These are phyloP conservation scores for Nothocercus nigrocapillus DNA, from an alignment of 2,113 vertebrate genomes.

Conservation along the genomic window DNA sequence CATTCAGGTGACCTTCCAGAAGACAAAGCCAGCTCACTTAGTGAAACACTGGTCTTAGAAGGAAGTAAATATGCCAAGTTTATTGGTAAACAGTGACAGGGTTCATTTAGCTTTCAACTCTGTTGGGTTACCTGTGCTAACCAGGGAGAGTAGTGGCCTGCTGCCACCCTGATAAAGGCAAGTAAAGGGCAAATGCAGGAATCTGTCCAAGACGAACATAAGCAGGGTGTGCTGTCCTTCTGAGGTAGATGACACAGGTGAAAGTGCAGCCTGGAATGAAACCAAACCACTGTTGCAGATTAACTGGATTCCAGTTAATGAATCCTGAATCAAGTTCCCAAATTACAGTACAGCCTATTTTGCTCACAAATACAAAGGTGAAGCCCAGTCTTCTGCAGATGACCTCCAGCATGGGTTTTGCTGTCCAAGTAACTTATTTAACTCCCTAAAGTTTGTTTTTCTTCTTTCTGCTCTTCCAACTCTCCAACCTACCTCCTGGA, in stretches of 20 bases:
- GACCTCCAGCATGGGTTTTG: slow-evolving; percentile 3
- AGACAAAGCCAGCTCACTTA: not conserved
- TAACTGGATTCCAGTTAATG: slow-evolving; percentile 20
- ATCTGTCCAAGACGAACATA: not conserved
- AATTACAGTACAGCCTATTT: not conserved
- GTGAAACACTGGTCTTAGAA: not conserved
- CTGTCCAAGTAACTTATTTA: slow-evolving; percentile 13
- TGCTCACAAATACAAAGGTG: slow-evolving; percentile 28
- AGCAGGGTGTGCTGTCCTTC: not conserved
- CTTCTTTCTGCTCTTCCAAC: slow-evolving; percentile 9
- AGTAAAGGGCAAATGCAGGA: not conserved
- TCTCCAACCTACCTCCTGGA: not conserved
- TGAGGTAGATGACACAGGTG: not conserved
- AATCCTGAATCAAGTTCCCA: not conserved
- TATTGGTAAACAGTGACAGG: not conserved
- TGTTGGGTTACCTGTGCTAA: not conserved
- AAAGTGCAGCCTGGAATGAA: not conserved
- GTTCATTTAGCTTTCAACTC: not conserved
- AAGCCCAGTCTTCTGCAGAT: not conserved
- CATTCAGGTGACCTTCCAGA: not conserved
- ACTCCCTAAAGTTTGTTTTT: not conserved
- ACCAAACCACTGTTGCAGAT: not conserved
- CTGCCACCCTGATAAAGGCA: not conserved
- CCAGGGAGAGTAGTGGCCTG: not conserved
- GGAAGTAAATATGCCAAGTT: not conserved